Evolutionary conservation across 2,113 vertebrate genomes (phyloP), one percentile per base, ranked within the genome.

Genomic region (Phalacrocorax pelagicus): DNA sequence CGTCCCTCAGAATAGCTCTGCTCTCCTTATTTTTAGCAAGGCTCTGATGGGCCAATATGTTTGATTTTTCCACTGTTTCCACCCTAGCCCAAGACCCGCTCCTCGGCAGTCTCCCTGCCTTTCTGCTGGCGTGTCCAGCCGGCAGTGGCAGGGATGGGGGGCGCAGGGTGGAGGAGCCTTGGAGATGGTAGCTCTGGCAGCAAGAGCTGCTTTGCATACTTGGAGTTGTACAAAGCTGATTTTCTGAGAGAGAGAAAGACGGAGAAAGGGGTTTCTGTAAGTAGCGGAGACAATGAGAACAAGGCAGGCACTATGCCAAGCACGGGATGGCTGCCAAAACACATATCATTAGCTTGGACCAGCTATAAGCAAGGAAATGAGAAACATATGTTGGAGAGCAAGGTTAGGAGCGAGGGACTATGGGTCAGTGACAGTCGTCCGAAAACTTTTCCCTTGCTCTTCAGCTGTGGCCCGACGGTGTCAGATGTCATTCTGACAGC

Each of bases 1-100:
- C 98, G 97, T 98, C 98, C 97, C 98, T 99, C 98, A 98, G 99
- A 99, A 98, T 98, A 98, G 98, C 98, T 93, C 96, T 90, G 98
- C 98, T 96, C 98, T 98, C 95, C 96, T 97, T 99, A 99, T 99
- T 99, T 99, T 99, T 99, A 99, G 99, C 98, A 97, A 95, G 97
- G 98, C 97, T 97, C 98, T 97, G 98, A 99, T 99, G 98, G 97
- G 98, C 98, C 99, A 97, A 98, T 98, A 99, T 99, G 99, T 99
- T 99, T 99, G 99, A 98, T 98, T 99, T 99, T 99, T 99, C 99
- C 99, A 99, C 98, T 98, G 98, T 99, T 99, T 98, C 96, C 98
- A 98, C 98, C 96, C 98, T 95, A 95, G 97, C 96, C 97, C 96
- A 88, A 97, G 98, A 96, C 98, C 98, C 88, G 97, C 98, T 98